Conservation (phyloP, 1,140 invertebrate species). For the Trachymyrmex septentrionalis region DNA sequence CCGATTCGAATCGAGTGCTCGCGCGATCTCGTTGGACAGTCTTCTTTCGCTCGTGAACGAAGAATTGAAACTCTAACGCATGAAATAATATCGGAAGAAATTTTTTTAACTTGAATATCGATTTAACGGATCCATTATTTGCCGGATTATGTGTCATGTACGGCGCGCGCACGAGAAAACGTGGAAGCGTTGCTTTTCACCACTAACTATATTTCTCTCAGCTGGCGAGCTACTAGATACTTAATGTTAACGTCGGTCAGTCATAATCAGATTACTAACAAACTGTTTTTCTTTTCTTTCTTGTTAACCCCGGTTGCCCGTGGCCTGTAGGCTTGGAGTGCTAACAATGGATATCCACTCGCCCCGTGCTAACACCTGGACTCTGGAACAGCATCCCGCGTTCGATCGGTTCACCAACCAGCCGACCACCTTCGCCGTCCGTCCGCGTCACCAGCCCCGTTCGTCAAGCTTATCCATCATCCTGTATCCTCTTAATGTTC, state of each 20-base stretch:
- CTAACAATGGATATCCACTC: constrained; percentile 88
- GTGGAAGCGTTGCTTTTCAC: constrained; percentile 82
- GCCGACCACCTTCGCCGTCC: constrained; percentile 85
- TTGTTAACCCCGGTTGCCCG: constrained; percentile 88
- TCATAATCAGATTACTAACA: constrained; percentile 88
- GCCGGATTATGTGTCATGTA: background rate
- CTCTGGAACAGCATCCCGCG: constrained; percentile 86
- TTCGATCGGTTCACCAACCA: constrained; percentile 85
- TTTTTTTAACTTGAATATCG: background rate
- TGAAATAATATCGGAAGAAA: background rate
- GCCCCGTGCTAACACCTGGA: constrained; percentile 87
- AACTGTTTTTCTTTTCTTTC: constrained; percentile 89
- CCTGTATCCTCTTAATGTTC: constrained; percentile 77
- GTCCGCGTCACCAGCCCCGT: constrained; percentile 85
- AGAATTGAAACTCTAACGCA: background rate
- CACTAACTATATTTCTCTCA: constrained; percentile 83
- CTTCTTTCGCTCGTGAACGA: background rate
- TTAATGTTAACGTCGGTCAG: constrained; percentile 81
- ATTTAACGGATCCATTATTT: too few species aligned
- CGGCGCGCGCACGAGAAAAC: constrained; percentile 8
- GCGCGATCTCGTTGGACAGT: background rate
- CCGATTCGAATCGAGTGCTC: background rate
- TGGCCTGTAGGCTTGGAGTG: constrained; percentile 90
- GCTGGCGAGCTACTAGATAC: constrained; percentile 81
- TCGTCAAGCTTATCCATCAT: constrained; percentile 84